Base-by-base conservation (phyloP, 2,888 invertebrate species). In the Boloria euphrosyne region DNA sequence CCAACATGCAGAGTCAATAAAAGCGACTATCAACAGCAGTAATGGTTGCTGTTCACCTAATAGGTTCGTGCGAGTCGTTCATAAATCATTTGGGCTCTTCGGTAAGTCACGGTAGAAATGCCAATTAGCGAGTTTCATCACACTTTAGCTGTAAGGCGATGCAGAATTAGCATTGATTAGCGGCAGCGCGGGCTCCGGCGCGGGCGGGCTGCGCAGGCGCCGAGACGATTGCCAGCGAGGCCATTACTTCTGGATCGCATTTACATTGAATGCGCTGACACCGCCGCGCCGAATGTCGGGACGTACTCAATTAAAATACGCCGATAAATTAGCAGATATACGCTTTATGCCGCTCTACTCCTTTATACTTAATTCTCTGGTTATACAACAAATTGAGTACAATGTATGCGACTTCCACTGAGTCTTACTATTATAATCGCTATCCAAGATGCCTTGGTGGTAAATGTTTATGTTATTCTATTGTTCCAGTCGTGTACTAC, bases 241-340 rank as follows among this genome's bases (percentile, higher is more conserved):
- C 84, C 88, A 86, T 87, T 84, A 86, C 84, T 86, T 82, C 81
- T 75, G 76, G 79, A 78, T 74, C 82, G 75, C 87, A 90, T 90
- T 90, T 86, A 87, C 90, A 90, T 90, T 90, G 90, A 90, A 90
- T 90, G 90, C 84, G 73, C 78, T 75, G 74, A 78, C 77, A 65
- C 76, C 75, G 78, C 75, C 66, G 67, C 67, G 71, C 73, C 73
- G 67, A 70, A 72, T 76, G 74, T 75, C 80, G 79, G 74, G 83
- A 81, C 80, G 82, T 80, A 75, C 79, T 79, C 87, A 89, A 89
- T 90, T 90, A 90, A 90, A 90, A 89, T 87, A 83, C 83, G 80
- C 78, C 83, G 80, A 84, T 88, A 88, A 87, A 89, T 90, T 87
- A 89, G 80, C 86, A 79, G 82, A 80, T 76, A 75, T 74, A 66